These are phyloP conservation scores for Salvelinus sp. DNA, from an alignment of 2,113 vertebrate species.

Conservation along the genomic window DNA sequence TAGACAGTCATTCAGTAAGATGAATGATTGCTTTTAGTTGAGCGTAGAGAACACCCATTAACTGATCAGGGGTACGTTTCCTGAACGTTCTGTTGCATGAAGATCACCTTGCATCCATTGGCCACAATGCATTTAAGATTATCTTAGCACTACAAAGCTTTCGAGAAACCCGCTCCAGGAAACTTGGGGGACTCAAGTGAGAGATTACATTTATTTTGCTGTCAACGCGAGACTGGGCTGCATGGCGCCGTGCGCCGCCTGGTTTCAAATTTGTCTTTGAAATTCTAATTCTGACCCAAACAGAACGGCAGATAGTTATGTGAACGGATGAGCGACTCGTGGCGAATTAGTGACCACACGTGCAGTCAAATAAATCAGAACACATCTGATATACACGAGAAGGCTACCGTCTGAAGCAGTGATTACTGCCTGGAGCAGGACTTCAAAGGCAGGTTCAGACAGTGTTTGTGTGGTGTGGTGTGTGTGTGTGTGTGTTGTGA, in stretches of 20 bases:
- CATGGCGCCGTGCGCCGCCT: too few relatives aligned
- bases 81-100: too few relatives aligned
- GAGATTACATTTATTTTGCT: too few relatives aligned
- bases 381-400: not conserved
- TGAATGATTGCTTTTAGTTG: too few relatives aligned
- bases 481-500: conserved; percentile 14
- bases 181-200: too few relatives aligned
- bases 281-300: not conserved
- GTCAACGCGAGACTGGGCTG: not conserved
- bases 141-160: too few relatives aligned
- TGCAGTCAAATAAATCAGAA: not conserved
- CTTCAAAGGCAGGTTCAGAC: not conserved
- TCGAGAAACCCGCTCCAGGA: too few relatives aligned
- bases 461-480: not conserved
- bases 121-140: too few relatives aligned
- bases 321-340: not conserved
- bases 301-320: not conserved
- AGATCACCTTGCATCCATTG: too few relatives aligned
- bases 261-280: not conserved
- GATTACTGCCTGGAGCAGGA: not conserved
- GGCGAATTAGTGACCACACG: not conserved
- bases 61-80: too few relatives aligned
- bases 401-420: not conserved
- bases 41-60: too few relatives aligned
- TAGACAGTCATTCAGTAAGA: too few relatives aligned